Conservation (phyloP, 1,140 invertebrate species). For the Cyclina sinensis region DNA sequence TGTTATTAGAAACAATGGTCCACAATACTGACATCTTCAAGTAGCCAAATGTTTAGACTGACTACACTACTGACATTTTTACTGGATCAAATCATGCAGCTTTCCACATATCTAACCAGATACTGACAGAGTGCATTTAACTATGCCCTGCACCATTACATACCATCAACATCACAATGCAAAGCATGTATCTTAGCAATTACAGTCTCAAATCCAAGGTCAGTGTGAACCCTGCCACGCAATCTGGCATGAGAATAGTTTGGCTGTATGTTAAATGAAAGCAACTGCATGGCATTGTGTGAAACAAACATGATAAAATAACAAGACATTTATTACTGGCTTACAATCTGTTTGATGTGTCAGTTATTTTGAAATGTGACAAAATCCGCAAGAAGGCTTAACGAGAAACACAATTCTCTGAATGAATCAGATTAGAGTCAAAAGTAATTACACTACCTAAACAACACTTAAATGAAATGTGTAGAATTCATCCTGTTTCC, state of each 20-base stretch:
- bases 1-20: no score
- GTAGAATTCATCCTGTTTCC: no score
- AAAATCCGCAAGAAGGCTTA: slow-evolving; percentile 27
- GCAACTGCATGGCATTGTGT: background rate
- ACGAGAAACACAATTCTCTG: slow-evolving; percentile 24
- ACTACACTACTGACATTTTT: no score
- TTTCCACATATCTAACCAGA: no score
- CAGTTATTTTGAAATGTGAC: slow-evolving; percentile 24
- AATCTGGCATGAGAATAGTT: background rate
- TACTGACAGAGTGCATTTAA: background rate
- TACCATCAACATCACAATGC: background rate
- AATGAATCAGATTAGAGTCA: background rate
- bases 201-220: background rate
- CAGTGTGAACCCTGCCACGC: background rate
- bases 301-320: slow-evolving; percentile 24
- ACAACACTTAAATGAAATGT: no score
- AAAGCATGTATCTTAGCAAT: background rate
- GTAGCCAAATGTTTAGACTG: no score
- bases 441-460: background rate
- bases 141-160: slow-evolving; percentile 1
- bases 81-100: no score
- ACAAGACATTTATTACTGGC: slow-evolving; percentile 31
- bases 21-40: no score
- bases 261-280: slow-evolving; percentile 8
- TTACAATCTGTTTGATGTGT: background rate